Evolutionary conservation across 1,140 invertebrate genomes (phyloP), one percentile per base, ranked within the genome.

Genomic region (Drosophila pseudoobscura): DNA sequence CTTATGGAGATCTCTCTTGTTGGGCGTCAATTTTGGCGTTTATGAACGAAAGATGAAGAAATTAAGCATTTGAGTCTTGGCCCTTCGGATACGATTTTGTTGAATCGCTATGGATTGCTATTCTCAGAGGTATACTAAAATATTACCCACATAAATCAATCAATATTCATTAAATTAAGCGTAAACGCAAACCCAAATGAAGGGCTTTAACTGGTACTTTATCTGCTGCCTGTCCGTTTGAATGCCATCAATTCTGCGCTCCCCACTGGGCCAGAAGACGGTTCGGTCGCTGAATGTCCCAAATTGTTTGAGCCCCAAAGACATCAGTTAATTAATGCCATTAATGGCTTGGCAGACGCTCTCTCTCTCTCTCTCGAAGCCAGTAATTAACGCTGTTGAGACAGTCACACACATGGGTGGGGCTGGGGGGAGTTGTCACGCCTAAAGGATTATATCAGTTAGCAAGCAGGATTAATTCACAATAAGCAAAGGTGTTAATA

Each of bases 321-420:
- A 74, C 78, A 87, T 82, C 82, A 68, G 71, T 78, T 87, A 87
- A 87, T 87, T 88, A 87, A 78, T 68, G 50, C 59, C 52, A 80
- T 87, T 87, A 82, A 80, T 62, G 78, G 58, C 43, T 64, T 75
- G 78, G 47, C 66, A 59, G 72, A 26, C 24, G 24, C 24, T 20
- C 20, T 20, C 20, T 20, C 20, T 20, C 20, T 44, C 15, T 56
- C 54, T 64, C 71, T 75, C 31, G 72, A 80, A 62, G 62, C 82
- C 49, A 60, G 63, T 78, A 82, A 87, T 87, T 88, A 88, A 71
- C 49, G 56, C 65, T 82, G 85, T 87, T 82, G 82, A 58, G 43
- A 44, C 24, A 45, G 24, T 26, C 24, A 26, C 24, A 26, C 24
- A 31, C 6, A 44, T 15, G 9, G 31, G 0, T 3, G 9, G 31